These are phyloP conservation scores for Phocoena sinus DNA, from an alignment of 2,113 vertebrate genomes.

Conservation along the genomic window DNA sequence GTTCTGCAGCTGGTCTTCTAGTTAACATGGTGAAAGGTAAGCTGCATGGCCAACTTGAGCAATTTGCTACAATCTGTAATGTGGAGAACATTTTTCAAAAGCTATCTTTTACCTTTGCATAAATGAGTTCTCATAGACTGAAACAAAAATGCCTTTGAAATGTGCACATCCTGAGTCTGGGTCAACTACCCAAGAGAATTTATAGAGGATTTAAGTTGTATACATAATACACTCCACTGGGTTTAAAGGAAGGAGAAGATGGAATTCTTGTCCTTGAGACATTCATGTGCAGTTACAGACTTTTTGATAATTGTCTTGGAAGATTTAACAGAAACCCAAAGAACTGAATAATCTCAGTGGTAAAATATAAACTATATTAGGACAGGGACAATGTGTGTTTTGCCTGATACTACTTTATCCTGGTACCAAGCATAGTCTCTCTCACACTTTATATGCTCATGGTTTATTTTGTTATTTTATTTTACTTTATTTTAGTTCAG, in stretches of 20 bases:
- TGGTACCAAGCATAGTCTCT: background rate
- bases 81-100: background rate
- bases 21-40: background rate
- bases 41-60: background rate
- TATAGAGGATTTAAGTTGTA: background rate
- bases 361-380: background rate
- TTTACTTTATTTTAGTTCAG: background rate
- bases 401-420: background rate
- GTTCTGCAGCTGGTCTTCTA: constrained; percentile 20
- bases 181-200: background rate
- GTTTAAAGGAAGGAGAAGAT: background rate
- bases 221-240: background rate
- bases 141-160: background rate
- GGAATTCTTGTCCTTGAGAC: constrained; percentile 11
- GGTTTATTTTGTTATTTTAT: background rate
- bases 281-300: background rate
- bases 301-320: background rate
- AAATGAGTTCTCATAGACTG: background rate
- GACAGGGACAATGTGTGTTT: background rate
- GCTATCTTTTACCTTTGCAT: background rate
- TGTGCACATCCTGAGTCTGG: background rate
- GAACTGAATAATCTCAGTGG: background rate
- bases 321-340: background rate
- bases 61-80: background rate
- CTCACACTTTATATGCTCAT: background rate